These are phyloP conservation scores for Hofmannophila pseudospretella DNA, from an alignment of 2,888 invertebrate genomes.

Conservation along the genomic window DNA sequence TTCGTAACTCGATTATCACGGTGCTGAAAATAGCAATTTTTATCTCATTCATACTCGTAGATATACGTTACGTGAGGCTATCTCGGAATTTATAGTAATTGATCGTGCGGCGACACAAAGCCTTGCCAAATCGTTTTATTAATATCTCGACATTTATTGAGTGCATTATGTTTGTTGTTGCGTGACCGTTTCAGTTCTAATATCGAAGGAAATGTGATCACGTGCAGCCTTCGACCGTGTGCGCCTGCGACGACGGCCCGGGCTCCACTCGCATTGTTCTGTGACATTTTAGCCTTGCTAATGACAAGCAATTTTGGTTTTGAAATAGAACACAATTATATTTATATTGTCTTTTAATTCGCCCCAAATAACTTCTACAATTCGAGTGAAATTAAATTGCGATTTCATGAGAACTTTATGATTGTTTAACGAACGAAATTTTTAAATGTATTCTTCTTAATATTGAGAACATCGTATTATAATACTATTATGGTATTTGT, in stretches of 20 bases:
- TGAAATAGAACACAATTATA: constrained; percentile 64
- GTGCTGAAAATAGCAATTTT: neutral
- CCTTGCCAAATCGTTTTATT: constrained; percentile 46
- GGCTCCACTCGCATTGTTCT: constrained; percentile 65
- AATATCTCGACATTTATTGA: constrained; percentile 44
- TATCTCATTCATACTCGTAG: neutral
- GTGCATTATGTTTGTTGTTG: constrained; percentile 48
- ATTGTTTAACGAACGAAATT: too few relatives aligned
- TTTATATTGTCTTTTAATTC: constrained; percentile 62
- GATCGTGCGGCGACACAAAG: constrained; percentile 20
- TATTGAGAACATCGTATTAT: too few relatives aligned
- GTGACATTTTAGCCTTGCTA: constrained; percentile 75
- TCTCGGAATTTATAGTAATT: constrained; percentile 13
- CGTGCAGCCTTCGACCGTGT: constrained; percentile 62
- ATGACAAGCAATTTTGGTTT: constrained; percentile 74
- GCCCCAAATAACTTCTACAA: constrained; percentile 38
- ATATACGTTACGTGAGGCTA: constrained; percentile 18
- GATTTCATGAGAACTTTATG: too few relatives aligned
- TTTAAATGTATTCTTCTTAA: too few relatives aligned
- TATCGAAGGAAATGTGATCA: constrained; percentile 68
- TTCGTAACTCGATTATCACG: neutral
- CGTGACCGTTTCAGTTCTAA: constrained; percentile 54
- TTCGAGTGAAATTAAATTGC: too few relatives aligned
- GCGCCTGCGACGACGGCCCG: constrained; percentile 41
- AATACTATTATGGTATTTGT: neutral